These are phyloP conservation scores for Gnathonemus echidnorhynchus DNA, from an alignment of 2,113 vertebrate species.

Conservation along the genomic window DNA sequence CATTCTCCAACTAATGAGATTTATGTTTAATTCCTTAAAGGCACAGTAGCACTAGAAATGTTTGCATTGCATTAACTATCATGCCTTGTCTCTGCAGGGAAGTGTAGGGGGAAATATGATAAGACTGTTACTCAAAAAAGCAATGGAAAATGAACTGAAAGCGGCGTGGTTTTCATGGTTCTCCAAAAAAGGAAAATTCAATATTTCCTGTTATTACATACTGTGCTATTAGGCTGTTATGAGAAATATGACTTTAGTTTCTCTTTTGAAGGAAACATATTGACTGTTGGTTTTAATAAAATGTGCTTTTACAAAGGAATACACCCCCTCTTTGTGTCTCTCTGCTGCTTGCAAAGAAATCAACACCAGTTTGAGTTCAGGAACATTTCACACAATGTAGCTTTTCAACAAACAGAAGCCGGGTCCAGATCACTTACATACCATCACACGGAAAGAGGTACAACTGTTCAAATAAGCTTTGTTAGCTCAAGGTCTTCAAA, in stretches of 20 bases:
- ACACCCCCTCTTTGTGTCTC: slow-evolving; percentile 26
- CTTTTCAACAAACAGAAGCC: slow-evolving; percentile 89
- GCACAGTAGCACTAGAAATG: neutral
- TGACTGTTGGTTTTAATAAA: neutral
- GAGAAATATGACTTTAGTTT: neutral
- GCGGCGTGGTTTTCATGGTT: neutral
- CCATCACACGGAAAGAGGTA: slow-evolving; percentile 90
- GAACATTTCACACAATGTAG: slow-evolving; percentile 45
- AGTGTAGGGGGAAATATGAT: neutral
- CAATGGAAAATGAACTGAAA: neutral
- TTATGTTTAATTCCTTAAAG: neutral
- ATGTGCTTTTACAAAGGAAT: slow-evolving; percentile 21
- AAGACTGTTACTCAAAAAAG: neutral
- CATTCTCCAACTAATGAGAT: neutral
- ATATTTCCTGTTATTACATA: neutral
- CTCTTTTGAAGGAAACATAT: neutral
- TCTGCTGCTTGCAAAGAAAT: slow-evolving; percentile 51
- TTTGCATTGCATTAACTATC: neutral
- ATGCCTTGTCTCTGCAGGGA: neutral
- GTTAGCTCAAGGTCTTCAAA: slow-evolving; percentile 94
- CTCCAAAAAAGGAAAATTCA: neutral
- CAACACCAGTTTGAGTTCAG: slow-evolving; percentile 72
- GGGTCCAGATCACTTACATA: slow-evolving; percentile 91
- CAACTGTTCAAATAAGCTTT: slow-evolving; percentile 99
- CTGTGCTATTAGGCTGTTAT: neutral